These are phyloP conservation scores for Recurvirostra avosetta DNA, from an alignment of 2,113 vertebrate species.

Conservation along the genomic window DNA sequence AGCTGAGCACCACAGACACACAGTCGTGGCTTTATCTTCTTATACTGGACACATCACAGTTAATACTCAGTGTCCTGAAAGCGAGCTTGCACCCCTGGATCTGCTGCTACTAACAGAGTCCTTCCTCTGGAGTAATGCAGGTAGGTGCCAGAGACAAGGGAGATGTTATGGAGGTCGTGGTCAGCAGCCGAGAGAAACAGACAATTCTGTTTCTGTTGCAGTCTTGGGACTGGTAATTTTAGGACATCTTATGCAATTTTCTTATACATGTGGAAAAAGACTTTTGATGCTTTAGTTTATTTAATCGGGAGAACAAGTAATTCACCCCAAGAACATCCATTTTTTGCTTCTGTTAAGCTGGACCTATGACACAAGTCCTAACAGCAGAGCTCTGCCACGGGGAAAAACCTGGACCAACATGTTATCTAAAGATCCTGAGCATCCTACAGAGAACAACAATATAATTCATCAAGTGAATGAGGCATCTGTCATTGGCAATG, in stretches of 20 bases:
- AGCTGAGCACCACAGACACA: neutral
- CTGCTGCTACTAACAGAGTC: neutral
- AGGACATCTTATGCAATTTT: neutral
- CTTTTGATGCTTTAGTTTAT: neutral
- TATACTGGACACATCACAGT: neutral
- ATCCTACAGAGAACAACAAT: neutral
- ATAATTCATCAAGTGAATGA: neutral
- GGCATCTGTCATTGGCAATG: neutral
- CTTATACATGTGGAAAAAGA: accelerated
- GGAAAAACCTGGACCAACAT: accelerated
- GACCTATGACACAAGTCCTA: neutral
- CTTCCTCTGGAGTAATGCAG: neutral
- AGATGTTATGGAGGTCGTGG: no score
- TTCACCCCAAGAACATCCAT: neutral
- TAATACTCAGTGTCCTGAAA: neutral
- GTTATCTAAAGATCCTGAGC: neutral
- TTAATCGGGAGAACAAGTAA: neutral
- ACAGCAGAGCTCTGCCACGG: neutral
- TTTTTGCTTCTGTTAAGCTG: neutral
- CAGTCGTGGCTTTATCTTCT: neutral
- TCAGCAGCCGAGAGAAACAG: neutral
- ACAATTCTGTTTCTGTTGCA: neutral
- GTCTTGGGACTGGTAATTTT: neutral
- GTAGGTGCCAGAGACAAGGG: neutral
- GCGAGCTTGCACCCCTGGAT: accelerated